Percentiles rank a stretch among this genome's conserved stretches.
phyloP scores from a whole-genome alignment of 35 echinoderm and acorn worm genomes.

The Anneissia japonica region DNA sequence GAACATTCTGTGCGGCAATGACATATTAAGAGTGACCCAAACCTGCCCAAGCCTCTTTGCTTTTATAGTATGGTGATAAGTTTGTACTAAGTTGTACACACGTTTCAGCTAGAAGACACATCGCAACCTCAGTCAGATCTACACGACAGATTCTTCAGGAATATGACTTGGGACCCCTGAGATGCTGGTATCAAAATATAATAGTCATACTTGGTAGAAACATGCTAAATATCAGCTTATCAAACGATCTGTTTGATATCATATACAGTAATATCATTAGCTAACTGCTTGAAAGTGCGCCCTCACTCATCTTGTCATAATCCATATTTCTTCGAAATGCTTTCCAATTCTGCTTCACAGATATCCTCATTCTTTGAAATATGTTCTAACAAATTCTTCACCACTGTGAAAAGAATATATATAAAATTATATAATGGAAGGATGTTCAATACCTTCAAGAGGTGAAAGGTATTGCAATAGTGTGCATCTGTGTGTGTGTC shows the following conservation, averaged over 20 bases:
- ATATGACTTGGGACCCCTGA: no score
- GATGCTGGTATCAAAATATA: constrained; percentile 12
- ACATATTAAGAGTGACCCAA: no score
- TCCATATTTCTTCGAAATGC: constrained; percentile 24
- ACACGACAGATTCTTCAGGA: no score
- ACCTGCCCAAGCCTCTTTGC: no score
- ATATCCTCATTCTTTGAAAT: background rate
- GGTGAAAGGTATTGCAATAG: background rate
- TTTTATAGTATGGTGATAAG: no score
- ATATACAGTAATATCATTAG: no score
- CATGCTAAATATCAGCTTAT: constrained; percentile 1
- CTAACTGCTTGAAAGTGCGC: no score
- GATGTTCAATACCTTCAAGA: background rate
- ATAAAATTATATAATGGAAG: background rate
- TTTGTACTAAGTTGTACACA: no score
- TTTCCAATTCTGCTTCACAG: constrained; percentile 9
- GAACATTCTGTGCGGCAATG: no score
- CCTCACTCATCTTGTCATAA: constrained; percentile 56
- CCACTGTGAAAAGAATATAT: constrained; percentile 29
- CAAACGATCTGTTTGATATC: background rate
- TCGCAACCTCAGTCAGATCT: no score
- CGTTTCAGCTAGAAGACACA: no score
- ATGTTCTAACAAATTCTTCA: constrained; percentile 21
- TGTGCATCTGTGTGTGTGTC: no score
- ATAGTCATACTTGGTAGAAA: constrained; percentile 26